phyloP scores from a whole-genome alignment of 2,797 vertebrate species.

The Catamblyrhynchus diadema region DNA sequence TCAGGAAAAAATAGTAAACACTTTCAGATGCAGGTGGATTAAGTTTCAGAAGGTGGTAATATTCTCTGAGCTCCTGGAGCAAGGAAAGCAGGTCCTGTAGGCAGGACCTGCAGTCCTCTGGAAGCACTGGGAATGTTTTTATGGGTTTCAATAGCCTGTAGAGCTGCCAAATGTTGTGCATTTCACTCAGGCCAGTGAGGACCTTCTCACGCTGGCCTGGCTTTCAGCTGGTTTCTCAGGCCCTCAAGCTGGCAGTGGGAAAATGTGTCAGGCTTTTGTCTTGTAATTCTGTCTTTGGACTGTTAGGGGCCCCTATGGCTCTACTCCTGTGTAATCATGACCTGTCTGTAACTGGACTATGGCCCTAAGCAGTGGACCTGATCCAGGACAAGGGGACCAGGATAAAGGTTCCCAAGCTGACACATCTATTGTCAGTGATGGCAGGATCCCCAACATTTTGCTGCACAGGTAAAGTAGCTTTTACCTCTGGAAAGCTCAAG shows the following conservation, averaged over 20 bases:
- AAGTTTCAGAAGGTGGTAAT: neutral
- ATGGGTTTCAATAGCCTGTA: neutral
- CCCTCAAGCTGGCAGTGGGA: neutral
- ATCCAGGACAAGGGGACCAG: neutral
- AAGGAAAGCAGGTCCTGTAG: neutral
- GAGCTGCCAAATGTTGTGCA: neutral
- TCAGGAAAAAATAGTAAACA: neutral
- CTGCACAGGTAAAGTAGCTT: neutral
- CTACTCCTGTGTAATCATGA: neutral
- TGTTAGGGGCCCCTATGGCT: neutral
- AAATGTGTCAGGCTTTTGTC: neutral
- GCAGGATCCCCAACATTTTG: neutral
- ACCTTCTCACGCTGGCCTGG: neutral
- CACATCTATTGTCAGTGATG: fast-evolving
- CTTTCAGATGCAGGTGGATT: neutral
- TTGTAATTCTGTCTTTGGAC: neutral
- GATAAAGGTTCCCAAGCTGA: neutral
- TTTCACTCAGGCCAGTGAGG: neutral
- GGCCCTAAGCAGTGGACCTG: neutral
- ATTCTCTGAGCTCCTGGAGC: neutral
- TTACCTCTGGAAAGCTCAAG: neutral
- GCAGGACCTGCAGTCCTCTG: neutral
- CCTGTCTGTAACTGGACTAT: neutral
- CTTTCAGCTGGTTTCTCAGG: neutral
- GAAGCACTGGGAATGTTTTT: neutral